phyloP scores from a whole-genome alignment of 2,888 invertebrate species.

The Candidula unifasciata region DNA sequence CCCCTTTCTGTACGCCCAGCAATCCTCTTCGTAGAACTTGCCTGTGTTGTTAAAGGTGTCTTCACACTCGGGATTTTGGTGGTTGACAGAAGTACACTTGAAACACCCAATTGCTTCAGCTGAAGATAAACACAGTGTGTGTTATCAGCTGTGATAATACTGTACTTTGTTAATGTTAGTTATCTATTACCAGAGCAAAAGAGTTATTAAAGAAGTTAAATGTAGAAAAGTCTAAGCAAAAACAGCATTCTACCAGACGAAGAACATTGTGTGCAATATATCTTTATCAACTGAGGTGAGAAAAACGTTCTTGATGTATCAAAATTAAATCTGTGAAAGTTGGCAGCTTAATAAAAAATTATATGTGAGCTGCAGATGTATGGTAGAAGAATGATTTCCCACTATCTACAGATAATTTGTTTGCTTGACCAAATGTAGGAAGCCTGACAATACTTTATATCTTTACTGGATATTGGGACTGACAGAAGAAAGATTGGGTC shows the following conservation, averaged over 20 bases:
- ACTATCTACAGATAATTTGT: too few species aligned
- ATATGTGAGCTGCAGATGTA: not conserved
- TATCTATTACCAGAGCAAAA: not conserved
- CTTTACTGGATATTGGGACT: too few species aligned
- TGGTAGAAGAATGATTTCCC: too few species aligned
- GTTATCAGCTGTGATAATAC: not conserved
- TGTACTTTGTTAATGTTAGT: not conserved
- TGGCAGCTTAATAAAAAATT: not conserved
- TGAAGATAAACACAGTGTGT: constrained; percentile 46
- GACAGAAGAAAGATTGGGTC: too few species aligned
- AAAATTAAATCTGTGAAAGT: not conserved
- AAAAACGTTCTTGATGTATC: not conserved
- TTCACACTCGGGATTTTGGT: constrained; percentile 91
- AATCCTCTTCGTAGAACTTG: constrained; percentile 80
- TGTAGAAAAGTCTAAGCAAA: too few species aligned
- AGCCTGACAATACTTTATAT: too few species aligned
- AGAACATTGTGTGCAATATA: too few species aligned
- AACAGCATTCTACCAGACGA: too few species aligned
- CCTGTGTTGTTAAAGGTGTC: constrained; percentile 83
- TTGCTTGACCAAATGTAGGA: too few species aligned
- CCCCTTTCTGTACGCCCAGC: constrained; percentile 95
- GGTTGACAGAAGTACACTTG: constrained; percentile 95
- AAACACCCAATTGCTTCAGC: constrained; percentile 88
- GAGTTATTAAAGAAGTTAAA: too few species aligned
- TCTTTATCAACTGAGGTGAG: too few species aligned